Evolutionary conservation across 2,797 vertebrate species (phyloP), one percentile per base, ranked within the genome.

Genomic region (Rhynchonycteris naso): DNA sequence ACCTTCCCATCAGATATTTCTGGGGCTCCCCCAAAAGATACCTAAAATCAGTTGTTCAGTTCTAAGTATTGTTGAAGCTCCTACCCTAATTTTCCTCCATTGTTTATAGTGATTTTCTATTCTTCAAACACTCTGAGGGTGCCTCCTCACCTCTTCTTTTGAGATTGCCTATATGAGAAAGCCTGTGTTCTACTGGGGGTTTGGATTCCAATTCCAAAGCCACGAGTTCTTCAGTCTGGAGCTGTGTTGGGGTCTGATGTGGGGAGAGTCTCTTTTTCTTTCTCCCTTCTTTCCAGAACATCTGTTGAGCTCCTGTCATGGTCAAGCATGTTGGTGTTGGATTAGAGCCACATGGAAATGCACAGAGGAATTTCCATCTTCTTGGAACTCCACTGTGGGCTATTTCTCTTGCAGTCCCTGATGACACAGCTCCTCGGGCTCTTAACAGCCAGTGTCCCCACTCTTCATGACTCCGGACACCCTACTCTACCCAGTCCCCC

Each of bases 151-250:
- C 30, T n/a, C 35, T 28, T 72, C 26, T 74, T 87, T 54, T 5
- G 28, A 4, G 12, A 6, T 26, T 56, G 26, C 28, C 22, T 21
- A 3, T 50, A 9, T 28, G 76, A 59, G 66, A 84, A n/a, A 8
- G 11, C 24, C 15, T 56, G 2, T 19, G 8, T 63, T 35, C 24
- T 21, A 0, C 7, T 4, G 7, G 8, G 13, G 0, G 4, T n/a
- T 35, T 91, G 80, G 11, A 38, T 52, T 58, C 47, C 81, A 21
- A 28, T 38, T 74, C 30, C 22, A 50, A 43, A 81, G 59, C 10
- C 71, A 12, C 18, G 76, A 3, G 11, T 35, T 71, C 63, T 76
- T 59, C 33, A 79, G 8, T 15, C 28, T 6, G 15, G 28, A 8
- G 28, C n/a, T 89, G 15, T 16, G 0, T n/a, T 68, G 14, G 74